These are phyloP conservation scores for Tipula confusa DNA, from an alignment of 2,888 invertebrate genomes.

Conservation along the genomic window DNA sequence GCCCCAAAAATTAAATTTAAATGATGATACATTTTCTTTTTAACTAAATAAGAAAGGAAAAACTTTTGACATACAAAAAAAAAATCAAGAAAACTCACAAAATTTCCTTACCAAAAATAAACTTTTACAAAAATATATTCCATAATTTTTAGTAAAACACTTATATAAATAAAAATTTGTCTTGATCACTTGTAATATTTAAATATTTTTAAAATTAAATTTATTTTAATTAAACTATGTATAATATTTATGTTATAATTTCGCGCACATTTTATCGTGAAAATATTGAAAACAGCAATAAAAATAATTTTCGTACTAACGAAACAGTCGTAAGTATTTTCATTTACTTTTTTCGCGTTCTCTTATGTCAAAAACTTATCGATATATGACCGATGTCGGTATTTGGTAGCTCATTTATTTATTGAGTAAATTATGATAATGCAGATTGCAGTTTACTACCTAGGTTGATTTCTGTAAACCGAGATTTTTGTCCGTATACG, in stretches of 20 bases:
- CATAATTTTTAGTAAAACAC: slow-evolving; percentile 5
- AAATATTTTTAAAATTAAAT: background rate
- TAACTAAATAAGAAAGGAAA: background rate
- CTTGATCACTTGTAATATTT: background rate
- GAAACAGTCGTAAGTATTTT: background rate
- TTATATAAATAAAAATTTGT: background rate
- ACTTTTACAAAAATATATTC: background rate
- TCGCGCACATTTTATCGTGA: slow-evolving; percentile 30
- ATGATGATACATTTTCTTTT: background rate
- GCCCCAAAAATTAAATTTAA: background rate
- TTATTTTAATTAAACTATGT: background rate
- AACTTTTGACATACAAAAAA: background rate
- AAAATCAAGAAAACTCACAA: background rate
- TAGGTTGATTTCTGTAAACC: too few species aligned
- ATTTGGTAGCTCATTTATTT: background rate
- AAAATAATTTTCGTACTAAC: background rate
- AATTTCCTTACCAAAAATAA: background rate
- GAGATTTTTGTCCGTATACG: too few species aligned
- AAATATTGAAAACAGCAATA: slow-evolving; percentile 25
- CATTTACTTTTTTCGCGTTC: background rate
- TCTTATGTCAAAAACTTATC: background rate
- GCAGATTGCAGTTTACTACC: background rate
- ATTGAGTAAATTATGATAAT: background rate
- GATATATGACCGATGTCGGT: background rate
- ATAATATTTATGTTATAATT: slow-evolving; percentile 30